Conservation (phyloP, 2,113 vertebrate species). For the Zosterops borbonicus region DNA sequence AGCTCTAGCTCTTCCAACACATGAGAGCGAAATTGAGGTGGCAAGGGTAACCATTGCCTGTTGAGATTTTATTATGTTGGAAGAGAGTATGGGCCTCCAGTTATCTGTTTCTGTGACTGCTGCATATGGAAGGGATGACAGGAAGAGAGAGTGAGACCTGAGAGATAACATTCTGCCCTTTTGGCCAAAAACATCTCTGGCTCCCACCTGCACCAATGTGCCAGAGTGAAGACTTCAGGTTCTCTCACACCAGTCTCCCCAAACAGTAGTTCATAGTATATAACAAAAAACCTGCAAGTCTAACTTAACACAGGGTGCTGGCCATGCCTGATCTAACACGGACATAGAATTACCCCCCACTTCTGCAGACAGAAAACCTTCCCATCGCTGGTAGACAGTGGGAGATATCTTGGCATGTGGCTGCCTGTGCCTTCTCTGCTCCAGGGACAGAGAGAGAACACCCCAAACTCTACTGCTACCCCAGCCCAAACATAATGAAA, state of each 20-base stretch:
- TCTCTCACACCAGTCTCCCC: not conserved
- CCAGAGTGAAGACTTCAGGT: not conserved
- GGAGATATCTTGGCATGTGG: not conserved
- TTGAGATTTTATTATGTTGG: not conserved
- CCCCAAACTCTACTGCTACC: not conserved
- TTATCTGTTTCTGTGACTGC: not conserved
- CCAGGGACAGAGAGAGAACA: not conserved
- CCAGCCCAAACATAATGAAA: not conserved
- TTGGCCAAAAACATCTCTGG: not conserved
- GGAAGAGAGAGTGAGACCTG: not conserved
- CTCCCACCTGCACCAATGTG: fast-evolving
- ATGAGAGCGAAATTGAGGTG: not conserved
- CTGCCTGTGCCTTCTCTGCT: conserved; percentile 21
- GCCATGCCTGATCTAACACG: not conserved
- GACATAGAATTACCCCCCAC: conserved; percentile 20
- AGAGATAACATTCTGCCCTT: not conserved
- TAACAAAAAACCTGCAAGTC: not conserved
- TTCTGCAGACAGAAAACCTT: not conserved
- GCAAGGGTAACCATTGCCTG: not conserved
- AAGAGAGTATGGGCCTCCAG: not conserved
- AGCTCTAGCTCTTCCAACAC: not conserved
- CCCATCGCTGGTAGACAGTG: not conserved
- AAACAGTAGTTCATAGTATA: not conserved
- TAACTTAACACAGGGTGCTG: conserved; percentile 32
- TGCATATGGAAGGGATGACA: not conserved